Conservation (phyloP, 1,140 invertebrate genomes). For the Elymnias hypermnestra region DNA sequence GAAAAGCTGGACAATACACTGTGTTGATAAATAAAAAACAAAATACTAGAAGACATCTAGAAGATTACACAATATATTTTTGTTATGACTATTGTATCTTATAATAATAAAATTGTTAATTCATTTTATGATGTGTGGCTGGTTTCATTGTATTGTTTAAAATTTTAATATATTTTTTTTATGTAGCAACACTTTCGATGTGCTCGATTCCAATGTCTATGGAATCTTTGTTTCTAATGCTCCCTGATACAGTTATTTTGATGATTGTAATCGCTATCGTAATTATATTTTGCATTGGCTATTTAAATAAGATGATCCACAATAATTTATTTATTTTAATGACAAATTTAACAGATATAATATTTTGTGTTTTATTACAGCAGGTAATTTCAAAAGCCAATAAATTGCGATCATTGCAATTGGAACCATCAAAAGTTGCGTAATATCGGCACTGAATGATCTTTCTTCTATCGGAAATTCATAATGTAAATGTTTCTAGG, state of each 20-base stretch:
- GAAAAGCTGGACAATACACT: conserved; percentile 41
- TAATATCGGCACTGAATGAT: conserved; percentile 22
- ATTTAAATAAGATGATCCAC: no score
- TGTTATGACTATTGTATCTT: conserved; percentile 65
- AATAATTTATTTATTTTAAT: no score
- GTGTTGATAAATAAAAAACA: conserved; percentile 26
- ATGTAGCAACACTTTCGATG: conserved; percentile 16
- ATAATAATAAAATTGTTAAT: conserved; percentile 65
- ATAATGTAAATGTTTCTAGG: conserved; percentile 67
- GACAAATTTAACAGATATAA: no score
- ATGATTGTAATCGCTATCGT: background rate
- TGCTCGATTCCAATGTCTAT: conserved; percentile 24
- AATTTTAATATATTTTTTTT: conserved; percentile 15
- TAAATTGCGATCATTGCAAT: background rate
- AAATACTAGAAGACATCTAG: conserved; percentile 31
- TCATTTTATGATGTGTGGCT: conserved; percentile 57
- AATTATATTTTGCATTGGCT: background rate
- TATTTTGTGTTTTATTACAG: no score
- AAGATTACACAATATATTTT: conserved; percentile 63
- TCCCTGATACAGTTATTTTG: background rate
- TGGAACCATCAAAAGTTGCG: background rate
- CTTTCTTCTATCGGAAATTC: conserved; percentile 29
- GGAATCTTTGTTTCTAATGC: conserved; percentile 17
- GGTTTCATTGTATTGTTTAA: conserved; percentile 42
- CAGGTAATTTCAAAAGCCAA: no score